Percentiles rank a stretch among this genome's conserved stretches.
Conservation (phyloP, 2,888 invertebrate genomes). For the Phytoseiulus persimilis region DNA sequence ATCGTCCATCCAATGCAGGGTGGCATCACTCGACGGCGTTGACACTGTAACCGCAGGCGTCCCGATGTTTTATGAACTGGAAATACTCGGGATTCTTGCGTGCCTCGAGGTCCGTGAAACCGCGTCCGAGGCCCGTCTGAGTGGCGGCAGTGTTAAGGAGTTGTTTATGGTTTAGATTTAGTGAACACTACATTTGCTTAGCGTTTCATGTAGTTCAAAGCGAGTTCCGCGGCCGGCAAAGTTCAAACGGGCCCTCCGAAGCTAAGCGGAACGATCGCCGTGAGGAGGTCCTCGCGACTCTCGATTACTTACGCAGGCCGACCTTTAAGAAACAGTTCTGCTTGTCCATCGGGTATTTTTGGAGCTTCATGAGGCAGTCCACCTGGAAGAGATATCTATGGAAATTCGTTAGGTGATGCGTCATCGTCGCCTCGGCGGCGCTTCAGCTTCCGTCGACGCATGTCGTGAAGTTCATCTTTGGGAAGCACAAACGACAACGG, state of each 20-base stretch:
- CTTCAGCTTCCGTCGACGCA: background rate
- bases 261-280: too few species aligned
- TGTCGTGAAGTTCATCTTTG: background rate
- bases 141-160: too few species aligned
- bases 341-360: slow-evolving; percentile 44
- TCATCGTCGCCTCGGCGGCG: background rate
- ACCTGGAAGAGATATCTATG: slow-evolving; percentile 42
- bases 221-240: too few species aligned
- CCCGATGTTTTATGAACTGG: too few species aligned
- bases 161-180: too few species aligned
- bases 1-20: slow-evolving; percentile 41
- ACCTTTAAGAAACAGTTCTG: slow-evolving; percentile 43
- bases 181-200: too few species aligned
- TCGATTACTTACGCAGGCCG: slow-evolving; percentile 42
- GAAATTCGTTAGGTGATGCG: background rate
- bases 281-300: background rate
- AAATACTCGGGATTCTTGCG: too few species aligned
- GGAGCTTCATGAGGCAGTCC: slow-evolving; percentile 43
- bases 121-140: too few species aligned
- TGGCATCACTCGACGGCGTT: slow-evolving; percentile 41
- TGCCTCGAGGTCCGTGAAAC: too few species aligned
- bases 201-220: too few species aligned
- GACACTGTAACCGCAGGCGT: slow-evolving; percentile 39
- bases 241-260: too few species aligned
- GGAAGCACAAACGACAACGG: background rate